Evolutionary conservation across 2,113 vertebrate species (phyloP).

Genomic region (Progne subis): DNA sequence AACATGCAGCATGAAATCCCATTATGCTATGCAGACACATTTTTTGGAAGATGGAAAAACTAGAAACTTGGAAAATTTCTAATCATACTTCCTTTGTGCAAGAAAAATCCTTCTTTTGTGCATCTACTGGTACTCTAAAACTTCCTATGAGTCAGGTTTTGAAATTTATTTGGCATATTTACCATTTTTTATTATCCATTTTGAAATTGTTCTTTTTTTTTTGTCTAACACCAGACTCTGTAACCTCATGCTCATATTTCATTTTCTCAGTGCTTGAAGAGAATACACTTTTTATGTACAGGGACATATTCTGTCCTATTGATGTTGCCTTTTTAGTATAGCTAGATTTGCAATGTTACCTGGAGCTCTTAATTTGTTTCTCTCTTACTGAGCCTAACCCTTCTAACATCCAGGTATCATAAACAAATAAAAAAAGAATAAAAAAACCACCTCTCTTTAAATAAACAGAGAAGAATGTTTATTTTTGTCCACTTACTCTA

Average conservation of each 20-base stretch:
- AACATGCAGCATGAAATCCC: not conserved
- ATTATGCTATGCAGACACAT: not conserved
- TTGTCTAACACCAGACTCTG: not conserved
- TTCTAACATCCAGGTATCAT: not conserved
- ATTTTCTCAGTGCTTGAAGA: not conserved
- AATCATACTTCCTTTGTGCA: not conserved
- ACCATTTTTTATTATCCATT: not conserved
- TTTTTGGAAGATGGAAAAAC: not conserved
- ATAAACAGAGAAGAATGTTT: not conserved
- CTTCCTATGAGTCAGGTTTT: not conserved
- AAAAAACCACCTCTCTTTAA: not conserved
- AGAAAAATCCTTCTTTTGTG: not conserved
- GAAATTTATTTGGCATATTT: not conserved
- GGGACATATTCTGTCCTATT: not conserved
- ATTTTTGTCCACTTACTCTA: conserved; percentile 70
- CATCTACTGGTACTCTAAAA: not conserved
- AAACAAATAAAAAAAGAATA: not conserved
- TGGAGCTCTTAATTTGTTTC: not conserved
- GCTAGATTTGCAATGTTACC: not conserved
- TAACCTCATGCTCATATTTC: not conserved
- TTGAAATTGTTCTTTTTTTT: not conserved
- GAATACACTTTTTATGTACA: not conserved
- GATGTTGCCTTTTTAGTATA: not conserved
- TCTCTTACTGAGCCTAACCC: not conserved
- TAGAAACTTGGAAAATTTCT: not conserved